phyloP scores from a whole-genome alignment of 2,113 vertebrate genomes.

The Hippocampus abdominalis region DNA sequence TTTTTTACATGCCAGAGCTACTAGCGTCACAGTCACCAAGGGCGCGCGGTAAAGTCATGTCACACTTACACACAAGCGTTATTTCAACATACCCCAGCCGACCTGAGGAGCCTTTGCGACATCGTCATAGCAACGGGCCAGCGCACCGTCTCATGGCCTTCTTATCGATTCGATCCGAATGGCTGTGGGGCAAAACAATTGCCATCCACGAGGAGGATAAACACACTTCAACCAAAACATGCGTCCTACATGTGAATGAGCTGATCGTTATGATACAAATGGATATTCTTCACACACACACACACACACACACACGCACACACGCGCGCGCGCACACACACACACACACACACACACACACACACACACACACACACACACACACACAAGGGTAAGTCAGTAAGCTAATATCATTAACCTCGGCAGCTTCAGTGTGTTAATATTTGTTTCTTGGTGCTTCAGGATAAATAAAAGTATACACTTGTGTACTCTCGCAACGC shows the following conservation, averaged over 20 bases:
- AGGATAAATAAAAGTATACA: too few relatives aligned
- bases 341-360: too few relatives aligned
- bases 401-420: too few relatives aligned
- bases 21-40: neutral
- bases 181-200: slow-evolving; percentile 43
- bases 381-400: too few relatives aligned
- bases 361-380: too few relatives aligned
- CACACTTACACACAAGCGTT: neutral
- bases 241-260: neutral
- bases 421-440: too few relatives aligned
- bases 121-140: slow-evolving; percentile 57
- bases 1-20: neutral
- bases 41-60: neutral
- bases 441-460: too few relatives aligned
- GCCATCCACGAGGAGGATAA: neutral
- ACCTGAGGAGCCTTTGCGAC: slow-evolving; percentile 39
- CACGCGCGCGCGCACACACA: too few relatives aligned
- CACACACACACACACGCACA: too few relatives aligned
- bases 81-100: neutral
- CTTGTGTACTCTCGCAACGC: too few relatives aligned
- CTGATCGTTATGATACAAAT: neutral
- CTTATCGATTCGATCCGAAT: slow-evolving; percentile 60
- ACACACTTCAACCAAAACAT: neutral
- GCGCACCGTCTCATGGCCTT: slow-evolving; percentile 56
- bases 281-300: neutral